These are phyloP conservation scores for Aleadryas rufinucha DNA, from an alignment of 2,113 vertebrate species.

Conservation along the genomic window DNA sequence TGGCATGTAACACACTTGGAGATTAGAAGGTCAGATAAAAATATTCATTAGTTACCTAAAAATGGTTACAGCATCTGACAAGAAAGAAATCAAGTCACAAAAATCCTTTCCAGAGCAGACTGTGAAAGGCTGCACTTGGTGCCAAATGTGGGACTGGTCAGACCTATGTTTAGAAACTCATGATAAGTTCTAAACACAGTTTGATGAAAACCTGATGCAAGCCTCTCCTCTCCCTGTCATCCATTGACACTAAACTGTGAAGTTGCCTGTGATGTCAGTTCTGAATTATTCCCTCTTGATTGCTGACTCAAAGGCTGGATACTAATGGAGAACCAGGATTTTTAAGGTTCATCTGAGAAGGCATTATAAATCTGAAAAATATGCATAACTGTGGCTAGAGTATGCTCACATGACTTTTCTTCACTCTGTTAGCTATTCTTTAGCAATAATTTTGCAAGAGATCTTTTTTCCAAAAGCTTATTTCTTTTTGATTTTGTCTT, in stretches of 20 bases:
- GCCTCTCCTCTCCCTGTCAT: conserved; percentile 46
- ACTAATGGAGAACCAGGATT: background rate
- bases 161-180: conserved; percentile 56
- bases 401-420: background rate
- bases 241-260: conserved; percentile 37
- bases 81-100: conserved; percentile 9
- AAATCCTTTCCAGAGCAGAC: conserved; percentile 12
- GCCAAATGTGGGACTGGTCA: conserved; percentile 36
- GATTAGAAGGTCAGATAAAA: conserved; percentile 6
- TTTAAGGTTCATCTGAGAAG: conserved; percentile 43
- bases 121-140: background rate
- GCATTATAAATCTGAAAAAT: conserved; percentile 34
- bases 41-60: conserved; percentile 44
- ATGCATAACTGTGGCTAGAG: background rate
- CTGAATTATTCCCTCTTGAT: conserved; percentile 60
- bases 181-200: conserved; percentile 38
- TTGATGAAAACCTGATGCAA: conserved; percentile 65
- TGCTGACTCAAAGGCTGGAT: conserved; percentile 49
- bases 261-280: conserved; percentile 54
- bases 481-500: background rate
- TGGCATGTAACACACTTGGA: background rate
- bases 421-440: background rate
- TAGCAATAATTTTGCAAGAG: background rate
- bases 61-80: background rate
- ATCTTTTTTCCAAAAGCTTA: background rate